Conservation (phyloP, 2,113 vertebrate genomes). For the Ia io region DNA sequence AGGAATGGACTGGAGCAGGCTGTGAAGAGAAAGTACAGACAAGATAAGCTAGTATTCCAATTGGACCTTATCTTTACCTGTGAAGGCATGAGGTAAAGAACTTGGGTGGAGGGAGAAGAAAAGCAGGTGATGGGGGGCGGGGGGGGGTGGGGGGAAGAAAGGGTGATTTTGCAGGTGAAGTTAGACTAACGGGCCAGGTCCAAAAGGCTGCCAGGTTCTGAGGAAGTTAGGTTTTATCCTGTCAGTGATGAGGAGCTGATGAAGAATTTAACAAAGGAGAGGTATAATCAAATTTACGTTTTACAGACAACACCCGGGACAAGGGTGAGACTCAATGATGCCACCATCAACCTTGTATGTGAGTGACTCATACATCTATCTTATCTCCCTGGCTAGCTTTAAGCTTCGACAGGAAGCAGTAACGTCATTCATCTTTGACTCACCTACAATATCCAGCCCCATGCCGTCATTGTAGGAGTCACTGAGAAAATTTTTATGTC, state of each 20-base stretch:
- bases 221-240: not conserved
- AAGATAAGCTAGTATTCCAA: not conserved
- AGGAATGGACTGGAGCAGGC: fast-evolving
- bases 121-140: too few relatives aligned
- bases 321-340: not conserved
- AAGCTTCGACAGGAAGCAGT: not conserved
- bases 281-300: not conserved
- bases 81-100: not conserved
- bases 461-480: not conserved
- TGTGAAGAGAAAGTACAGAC: not conserved
- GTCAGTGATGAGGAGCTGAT: not conserved
- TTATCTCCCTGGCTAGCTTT: not conserved
- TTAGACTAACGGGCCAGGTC: not conserved
- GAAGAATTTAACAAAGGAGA: not conserved
- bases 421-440: not conserved
- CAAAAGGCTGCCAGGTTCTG: not conserved
- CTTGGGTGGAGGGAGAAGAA: not conserved
- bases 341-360: not conserved
- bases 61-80: not conserved
- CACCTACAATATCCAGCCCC: not conserved
- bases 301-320: slow-evolving; percentile 1
- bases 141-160: fast-evolving
- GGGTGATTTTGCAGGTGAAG: not conserved
- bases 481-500: not conserved
- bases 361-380: not conserved